Percentiles rank a stretch among this genome's conserved stretches.
These are phyloP conservation scores for Scolopax bukidnonensis DNA, from an alignment of 2,797 vertebrate genomes.

Conservation along the genomic window DNA sequence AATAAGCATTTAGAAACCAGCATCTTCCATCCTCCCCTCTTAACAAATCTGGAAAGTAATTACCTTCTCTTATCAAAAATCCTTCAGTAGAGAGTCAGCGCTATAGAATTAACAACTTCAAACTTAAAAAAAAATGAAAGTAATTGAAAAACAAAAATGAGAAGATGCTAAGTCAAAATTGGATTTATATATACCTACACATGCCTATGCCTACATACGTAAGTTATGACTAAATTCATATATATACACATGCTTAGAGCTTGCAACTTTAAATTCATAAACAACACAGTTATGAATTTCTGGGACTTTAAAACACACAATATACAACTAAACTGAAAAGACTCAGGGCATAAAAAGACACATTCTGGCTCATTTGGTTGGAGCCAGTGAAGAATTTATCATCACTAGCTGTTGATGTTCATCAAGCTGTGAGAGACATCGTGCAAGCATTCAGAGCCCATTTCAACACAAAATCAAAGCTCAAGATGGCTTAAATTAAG, in stretches of 20 bases:
- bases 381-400: neutral
- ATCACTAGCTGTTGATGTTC: neutral
- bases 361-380: neutral
- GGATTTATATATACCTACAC: neutral
- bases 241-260: neutral
- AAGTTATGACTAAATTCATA: neutral
- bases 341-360: neutral
- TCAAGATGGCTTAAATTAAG: conserved; percentile 23
- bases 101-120: neutral
- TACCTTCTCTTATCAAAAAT: neutral
- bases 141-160: neutral
- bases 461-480: conserved; percentile 9
- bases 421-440: neutral
- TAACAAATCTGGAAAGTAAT: neutral
- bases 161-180: neutral
- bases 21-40: neutral
- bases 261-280: neutral
- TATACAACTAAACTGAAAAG: neutral
- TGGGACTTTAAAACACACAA: neutral
- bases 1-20: neutral
- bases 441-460: neutral
- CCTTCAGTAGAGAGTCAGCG: neutral
- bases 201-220: accelerated
- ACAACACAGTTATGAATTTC: neutral
- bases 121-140: neutral